phyloP scores from a whole-genome alignment of 2,888 invertebrate genomes.

The Chironomus tentans region DNA sequence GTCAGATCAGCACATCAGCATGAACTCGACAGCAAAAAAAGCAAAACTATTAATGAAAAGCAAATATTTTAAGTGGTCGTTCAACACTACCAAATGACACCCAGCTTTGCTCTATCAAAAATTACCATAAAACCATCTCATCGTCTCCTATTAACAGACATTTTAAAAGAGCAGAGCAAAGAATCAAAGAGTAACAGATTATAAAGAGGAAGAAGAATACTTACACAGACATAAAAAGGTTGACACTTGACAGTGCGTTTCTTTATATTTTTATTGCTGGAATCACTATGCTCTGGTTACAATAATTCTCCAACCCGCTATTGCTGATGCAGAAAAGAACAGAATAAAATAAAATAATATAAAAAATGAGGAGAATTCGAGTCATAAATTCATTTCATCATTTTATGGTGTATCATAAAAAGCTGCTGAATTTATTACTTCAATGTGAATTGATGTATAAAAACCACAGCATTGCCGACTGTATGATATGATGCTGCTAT shows the following conservation, averaged over 20 bases:
- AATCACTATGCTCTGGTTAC: neutral
- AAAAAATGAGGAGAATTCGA: neutral
- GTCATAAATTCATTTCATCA: conserved; percentile 17
- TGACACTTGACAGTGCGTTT: conserved; percentile 6
- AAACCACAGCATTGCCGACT: neutral
- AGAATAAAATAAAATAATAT: neutral
- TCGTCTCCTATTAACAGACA: no score
- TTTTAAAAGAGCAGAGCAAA: neutral
- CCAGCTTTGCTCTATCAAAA: no score
- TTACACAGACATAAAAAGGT: neutral
- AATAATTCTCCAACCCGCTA: neutral
- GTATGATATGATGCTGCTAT: neutral
- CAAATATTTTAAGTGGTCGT: no score
- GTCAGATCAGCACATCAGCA: no score
- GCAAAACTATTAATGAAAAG: no score
- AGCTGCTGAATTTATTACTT: conserved; percentile 22
- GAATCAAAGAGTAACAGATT: neutral
- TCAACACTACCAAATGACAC: no score
- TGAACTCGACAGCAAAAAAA: no score
- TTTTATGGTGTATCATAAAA: conserved; percentile 9
- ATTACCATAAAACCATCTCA: no score
- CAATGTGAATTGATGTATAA: conserved; percentile 17
- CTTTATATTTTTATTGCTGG: neutral
- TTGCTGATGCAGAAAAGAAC: neutral
- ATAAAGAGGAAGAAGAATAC: neutral